phyloP scores from a whole-genome alignment of 2,888 invertebrate genomes.

The Auanema freiburgensis region DNA sequence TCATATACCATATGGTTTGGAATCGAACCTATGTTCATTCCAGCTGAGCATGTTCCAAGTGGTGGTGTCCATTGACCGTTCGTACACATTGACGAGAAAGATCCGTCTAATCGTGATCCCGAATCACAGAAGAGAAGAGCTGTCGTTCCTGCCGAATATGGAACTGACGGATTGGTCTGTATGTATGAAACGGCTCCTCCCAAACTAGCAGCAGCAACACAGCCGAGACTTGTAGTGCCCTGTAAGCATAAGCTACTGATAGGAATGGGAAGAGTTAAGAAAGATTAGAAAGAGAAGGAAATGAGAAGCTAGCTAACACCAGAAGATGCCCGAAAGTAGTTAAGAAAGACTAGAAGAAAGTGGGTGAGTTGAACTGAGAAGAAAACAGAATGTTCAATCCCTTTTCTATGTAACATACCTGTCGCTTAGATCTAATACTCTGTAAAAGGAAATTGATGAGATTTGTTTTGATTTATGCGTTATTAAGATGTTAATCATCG shows the following conservation, averaged over 20 bases:
- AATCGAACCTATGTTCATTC: not conserved
- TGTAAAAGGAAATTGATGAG: not conserved
- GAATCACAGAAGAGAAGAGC: slow-evolving; percentile 28
- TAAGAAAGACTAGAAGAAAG: not conserved
- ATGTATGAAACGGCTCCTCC: slow-evolving; percentile 13
- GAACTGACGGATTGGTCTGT: slow-evolving; percentile 15
- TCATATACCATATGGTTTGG: not conserved
- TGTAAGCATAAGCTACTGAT: not conserved
- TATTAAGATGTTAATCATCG: no score
- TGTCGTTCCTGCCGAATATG: slow-evolving; percentile 29
- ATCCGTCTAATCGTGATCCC: slow-evolving; percentile 25
- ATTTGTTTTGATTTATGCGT: no score
- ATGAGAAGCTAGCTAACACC: not conserved
- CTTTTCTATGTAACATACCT: slow-evolving; percentile 7
- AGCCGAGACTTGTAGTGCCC: slow-evolving; percentile 8
- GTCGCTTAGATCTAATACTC: slow-evolving; percentile 14
- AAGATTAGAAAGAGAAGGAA: not conserved
- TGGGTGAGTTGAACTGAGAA: not conserved
- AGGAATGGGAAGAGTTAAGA: not conserved
- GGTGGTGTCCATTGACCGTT: slow-evolving; percentile 27
- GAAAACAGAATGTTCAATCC: no score
- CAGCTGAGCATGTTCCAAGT: slow-evolving; percentile 14
- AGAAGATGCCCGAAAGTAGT: not conserved
- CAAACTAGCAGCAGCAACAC: slow-evolving; percentile 2
- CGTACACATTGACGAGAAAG: slow-evolving; percentile 20